Base-by-base conservation (phyloP, 2,113 vertebrate genomes). In the Nothobranchius kuhntae region DNA sequence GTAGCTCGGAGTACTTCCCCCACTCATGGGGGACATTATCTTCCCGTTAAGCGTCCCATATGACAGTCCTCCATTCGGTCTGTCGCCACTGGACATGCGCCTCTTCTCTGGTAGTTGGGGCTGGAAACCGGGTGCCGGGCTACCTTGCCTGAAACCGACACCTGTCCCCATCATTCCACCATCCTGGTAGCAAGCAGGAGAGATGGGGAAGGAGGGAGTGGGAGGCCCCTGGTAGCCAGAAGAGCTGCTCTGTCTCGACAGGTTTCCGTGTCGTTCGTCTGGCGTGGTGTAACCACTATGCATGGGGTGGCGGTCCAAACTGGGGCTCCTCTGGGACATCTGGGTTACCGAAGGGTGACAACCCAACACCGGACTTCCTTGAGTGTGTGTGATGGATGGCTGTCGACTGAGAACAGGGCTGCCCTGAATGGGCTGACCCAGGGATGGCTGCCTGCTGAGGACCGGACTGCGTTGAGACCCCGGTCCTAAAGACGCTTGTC, bases 201-300 rank as follows among this genome's bases (percentile, higher is more conserved):
- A 95, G 0, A 97, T 91, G 0, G 96, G 96, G 91, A 98, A 98
- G 63, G 94, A 96, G 0, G 98, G 98, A 0, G 97, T 99, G 12
- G 96, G 94, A 1, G 98, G 97, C 51, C 95, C 93, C 75, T 96
- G 95, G 82, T 96, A 96, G 63, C 98, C 97, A 0, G 96, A 96
- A 46, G 95, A 95, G 75, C 97, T 98, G 91, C 96, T 98, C 86
- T 98, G 98, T 53, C 96, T 90, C 3, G 96, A 98, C 75, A 98
- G 87, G 0, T 94, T 93, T 6, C 92, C 95, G 13, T 92, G 93
- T 50, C 94, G 90, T 68, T 98, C 96, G 51, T 99, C 97, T 0
- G 94, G 95, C 6, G 94, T 95, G 44, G 93, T 92, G 80, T 95
- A 95, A 45, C 96, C 95, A 15, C 96, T 95, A 2, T 95, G 95